Conservation (phyloP, 2,797 vertebrate genomes). For the Poecilia velifera region DNA sequence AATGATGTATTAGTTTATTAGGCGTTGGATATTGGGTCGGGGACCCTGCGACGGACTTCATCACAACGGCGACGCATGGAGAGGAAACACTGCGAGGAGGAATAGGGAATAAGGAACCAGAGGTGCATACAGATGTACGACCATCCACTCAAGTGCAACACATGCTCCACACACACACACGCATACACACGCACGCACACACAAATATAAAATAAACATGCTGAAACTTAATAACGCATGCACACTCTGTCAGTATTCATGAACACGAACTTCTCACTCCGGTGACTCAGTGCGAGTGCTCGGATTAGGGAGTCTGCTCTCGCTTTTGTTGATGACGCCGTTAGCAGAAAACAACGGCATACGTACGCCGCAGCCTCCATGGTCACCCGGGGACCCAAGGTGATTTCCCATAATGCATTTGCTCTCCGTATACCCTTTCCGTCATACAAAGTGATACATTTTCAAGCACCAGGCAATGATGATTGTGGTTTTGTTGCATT, state of each 20-base stretch:
- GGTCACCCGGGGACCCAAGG: slow-evolving; percentile 42
- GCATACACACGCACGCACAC: slow-evolving; percentile 15
- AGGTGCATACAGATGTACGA: slow-evolving; percentile 60
- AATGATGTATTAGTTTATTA: slow-evolving; percentile 82
- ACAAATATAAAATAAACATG: slow-evolving; percentile 61
- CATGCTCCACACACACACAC: slow-evolving; percentile 28
- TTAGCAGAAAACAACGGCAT: slow-evolving; percentile 38
- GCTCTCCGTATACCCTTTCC: slow-evolving; percentile 20
- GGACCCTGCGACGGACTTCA: slow-evolving; percentile 76
- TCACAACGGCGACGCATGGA: slow-evolving; percentile 61
- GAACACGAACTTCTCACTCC: slow-evolving; percentile 66
- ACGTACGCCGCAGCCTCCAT: slow-evolving; percentile 19
- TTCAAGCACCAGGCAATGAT: slow-evolving; percentile 18
- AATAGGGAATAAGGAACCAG: slow-evolving; percentile 41
- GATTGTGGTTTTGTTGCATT: slow-evolving; percentile 51
- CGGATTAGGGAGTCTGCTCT: slow-evolving; percentile 45
- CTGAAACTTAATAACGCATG: slow-evolving; percentile 49
- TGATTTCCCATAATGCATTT: slow-evolving; percentile 61
- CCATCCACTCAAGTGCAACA: slow-evolving; percentile 24
- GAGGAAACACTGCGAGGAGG: slow-evolving; percentile 64
- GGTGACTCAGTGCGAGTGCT: slow-evolving; percentile 63
- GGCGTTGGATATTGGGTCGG: slow-evolving; percentile 77
- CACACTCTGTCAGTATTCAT: slow-evolving; percentile 71
- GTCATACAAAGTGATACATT: slow-evolving; percentile 44
- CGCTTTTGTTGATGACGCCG: slow-evolving; percentile 25